Conservation (phyloP, 1,140 invertebrate species). For the Phymastichus coffea region DNA sequence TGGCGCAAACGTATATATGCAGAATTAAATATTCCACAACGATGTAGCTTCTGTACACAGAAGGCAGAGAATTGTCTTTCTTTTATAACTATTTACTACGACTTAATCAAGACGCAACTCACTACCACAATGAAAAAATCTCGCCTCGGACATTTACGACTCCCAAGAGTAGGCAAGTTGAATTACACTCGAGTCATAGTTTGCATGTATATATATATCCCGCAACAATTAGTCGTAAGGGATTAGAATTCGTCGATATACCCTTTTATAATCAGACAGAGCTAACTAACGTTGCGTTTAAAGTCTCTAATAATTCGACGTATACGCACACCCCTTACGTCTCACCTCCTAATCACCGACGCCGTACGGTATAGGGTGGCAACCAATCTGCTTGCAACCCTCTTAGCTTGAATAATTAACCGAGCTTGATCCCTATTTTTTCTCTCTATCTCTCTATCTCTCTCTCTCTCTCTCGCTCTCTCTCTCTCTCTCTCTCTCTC, state of each 20-base stretch:
- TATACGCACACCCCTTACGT: no score
- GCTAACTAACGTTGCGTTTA: slow-evolving; percentile 44
- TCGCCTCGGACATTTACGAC: slow-evolving; percentile 9
- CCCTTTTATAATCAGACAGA: slow-evolving; percentile 47
- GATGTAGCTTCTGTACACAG: slow-evolving; percentile 5
- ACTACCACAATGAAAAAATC: not conserved
- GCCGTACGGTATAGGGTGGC: slow-evolving; percentile 46
- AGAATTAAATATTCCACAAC: slow-evolving; percentile 47
- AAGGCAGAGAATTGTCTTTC: slow-evolving; percentile 15
- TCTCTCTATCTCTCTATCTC: no score
- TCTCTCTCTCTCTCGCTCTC: no score
- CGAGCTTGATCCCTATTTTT: slow-evolving; percentile 26
- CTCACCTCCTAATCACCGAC: slow-evolving; percentile 24
- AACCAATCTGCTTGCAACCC: slow-evolving; percentile 56
- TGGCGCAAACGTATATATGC: slow-evolving; percentile 47
- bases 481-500: no score
- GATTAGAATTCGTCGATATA: slow-evolving; percentile 50
- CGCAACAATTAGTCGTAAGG: slow-evolving; percentile 45
- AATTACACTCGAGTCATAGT: slow-evolving; percentile 6
- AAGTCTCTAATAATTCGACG: slow-evolving; percentile 38
- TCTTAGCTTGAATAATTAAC: slow-evolving; percentile 57
- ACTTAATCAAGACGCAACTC: not conserved
- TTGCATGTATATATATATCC: slow-evolving; percentile 25
- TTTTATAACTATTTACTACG: no score
- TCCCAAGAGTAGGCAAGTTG: not conserved